Evolutionary conservation across 2,113 vertebrate genomes (phyloP).

Genomic region (Rutilus rutilus): DNA sequence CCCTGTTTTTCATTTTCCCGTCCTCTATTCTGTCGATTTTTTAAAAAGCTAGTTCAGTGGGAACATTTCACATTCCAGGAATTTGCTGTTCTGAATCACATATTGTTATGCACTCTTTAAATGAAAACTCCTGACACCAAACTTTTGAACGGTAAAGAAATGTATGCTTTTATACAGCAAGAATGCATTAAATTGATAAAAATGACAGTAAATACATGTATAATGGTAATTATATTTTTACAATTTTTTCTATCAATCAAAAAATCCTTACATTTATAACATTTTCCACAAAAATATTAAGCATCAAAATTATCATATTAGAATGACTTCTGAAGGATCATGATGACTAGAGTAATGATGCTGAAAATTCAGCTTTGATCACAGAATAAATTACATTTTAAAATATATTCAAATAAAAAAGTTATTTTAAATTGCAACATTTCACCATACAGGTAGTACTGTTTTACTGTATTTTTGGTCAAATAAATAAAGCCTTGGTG

Average conservation of each 20-base stretch:
- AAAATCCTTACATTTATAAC: not conserved
- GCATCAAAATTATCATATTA: not conserved
- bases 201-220: too few species aligned
- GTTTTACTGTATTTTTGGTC: not conserved
- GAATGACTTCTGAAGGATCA: not conserved
- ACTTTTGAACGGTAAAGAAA: too few species aligned
- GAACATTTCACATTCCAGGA: not conserved
- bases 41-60: not conserved
- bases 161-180: not conserved
- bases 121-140: too few species aligned
- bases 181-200: not conserved
- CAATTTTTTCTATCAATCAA: not conserved
- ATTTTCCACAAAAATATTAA: not conserved
- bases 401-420: not conserved
- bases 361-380: not conserved
- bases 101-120: not conserved
- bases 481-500: not conserved
- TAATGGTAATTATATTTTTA: not conserved
- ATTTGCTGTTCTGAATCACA: not conserved
- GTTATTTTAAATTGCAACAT: not conserved
- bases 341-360: not conserved
- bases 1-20: conserved; percentile 1
- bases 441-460: not conserved
- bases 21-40: not conserved
- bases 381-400: not conserved